Conservation (phyloP, 1,140 invertebrate genomes). For the Conus betulinus region DNA sequence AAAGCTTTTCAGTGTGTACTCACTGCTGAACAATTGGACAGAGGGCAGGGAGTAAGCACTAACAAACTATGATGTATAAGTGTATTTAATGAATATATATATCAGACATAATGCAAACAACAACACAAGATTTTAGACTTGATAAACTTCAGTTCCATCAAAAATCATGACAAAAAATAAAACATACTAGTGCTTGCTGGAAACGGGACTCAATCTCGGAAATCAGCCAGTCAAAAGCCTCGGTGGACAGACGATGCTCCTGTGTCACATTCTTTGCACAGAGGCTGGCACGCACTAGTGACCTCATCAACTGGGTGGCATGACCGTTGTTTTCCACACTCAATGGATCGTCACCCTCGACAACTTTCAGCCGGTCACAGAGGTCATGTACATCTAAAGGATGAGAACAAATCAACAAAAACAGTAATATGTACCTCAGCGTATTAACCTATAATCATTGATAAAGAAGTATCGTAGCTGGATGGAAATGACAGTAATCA, state of each 20-base stretch:
- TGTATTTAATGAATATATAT: no score
- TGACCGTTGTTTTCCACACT: constrained; percentile 98
- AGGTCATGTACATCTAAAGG: constrained; percentile 72
- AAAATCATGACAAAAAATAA: neutral
- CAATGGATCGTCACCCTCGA: constrained; percentile 94
- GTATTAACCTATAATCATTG: no score
- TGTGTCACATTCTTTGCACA: constrained; percentile 92
- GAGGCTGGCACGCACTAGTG: constrained; percentile 94
- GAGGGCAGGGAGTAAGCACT: no score
- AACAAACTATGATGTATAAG: no score
- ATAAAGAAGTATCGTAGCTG: no score
- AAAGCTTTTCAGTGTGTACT: no score
- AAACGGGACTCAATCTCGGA: constrained; percentile 99
- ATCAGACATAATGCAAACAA: no score
- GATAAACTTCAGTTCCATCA: no score
- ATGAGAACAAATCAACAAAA: neutral
- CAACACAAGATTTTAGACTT: no score
- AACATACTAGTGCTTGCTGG: constrained; percentile 92
- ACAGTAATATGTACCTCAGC: no score
- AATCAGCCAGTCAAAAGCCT: constrained; percentile 99
- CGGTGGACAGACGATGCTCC: constrained; percentile 93
- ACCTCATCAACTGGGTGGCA: constrained; percentile 97
- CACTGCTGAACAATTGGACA: no score
- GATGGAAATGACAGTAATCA: no score
- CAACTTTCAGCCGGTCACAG: constrained; percentile 77